Percentiles rank a stretch among this genome's conserved stretches.
Conservation (phyloP, 2,113 vertebrate genomes). For the Motacilla tschutschensis region DNA sequence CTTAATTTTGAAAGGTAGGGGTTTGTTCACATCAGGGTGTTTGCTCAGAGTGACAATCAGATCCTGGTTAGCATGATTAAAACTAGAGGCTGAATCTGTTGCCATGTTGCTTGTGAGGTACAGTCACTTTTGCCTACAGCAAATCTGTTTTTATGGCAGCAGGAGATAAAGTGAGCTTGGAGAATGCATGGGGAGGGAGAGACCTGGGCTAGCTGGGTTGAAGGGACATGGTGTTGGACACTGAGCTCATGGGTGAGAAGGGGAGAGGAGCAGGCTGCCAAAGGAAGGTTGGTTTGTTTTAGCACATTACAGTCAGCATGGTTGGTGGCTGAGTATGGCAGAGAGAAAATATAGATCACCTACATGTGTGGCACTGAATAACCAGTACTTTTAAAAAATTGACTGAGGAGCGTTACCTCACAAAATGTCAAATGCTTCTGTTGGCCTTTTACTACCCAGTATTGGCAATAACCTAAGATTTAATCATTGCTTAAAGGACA, state of each 20-base stretch:
- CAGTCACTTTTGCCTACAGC: neutral
- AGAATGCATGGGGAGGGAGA: conserved; percentile 26
- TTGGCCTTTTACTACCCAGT: conserved; percentile 63
- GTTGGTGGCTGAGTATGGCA: conserved; percentile 20
- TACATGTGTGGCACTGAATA: conserved; percentile 79
- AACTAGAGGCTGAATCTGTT: neutral
- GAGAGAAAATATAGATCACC: conserved; percentile 45
- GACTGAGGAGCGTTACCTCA: conserved; percentile 67
- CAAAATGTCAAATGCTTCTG: conserved; percentile 78
- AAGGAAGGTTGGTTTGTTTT: conserved; percentile 53
- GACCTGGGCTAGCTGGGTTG: conserved; percentile 34
- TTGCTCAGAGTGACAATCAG: neutral
- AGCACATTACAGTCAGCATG: conserved; percentile 55
- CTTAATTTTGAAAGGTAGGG: neutral
- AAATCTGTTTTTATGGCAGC: neutral
- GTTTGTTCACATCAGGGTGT: neutral
- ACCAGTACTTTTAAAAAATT: conserved; percentile 73
- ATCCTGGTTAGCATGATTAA: neutral
- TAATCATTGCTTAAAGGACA: conserved; percentile 79
- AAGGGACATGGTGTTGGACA: conserved; percentile 31
- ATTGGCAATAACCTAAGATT: conserved; percentile 78
- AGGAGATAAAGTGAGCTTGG: conserved; percentile 46
- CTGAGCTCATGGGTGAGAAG: conserved; percentile 5
- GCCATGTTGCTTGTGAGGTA: neutral
- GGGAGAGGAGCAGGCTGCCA: conserved; percentile 14